phyloP scores from a whole-genome alignment of 2,797 vertebrate species.

The Characodon lateralis region DNA sequence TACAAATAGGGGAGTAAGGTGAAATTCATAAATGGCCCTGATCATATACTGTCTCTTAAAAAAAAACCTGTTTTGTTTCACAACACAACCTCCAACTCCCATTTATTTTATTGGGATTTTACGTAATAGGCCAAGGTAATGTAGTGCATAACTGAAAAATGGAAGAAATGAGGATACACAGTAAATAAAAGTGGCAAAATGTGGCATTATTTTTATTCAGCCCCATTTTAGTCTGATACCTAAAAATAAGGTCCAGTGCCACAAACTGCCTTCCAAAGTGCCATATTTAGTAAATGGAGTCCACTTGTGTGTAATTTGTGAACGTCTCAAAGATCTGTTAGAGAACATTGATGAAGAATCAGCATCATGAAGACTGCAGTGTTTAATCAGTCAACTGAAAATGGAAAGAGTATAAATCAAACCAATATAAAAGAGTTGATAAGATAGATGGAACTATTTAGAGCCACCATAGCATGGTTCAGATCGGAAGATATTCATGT shows the following conservation, averaged over 20 bases:
- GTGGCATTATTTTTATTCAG: not conserved
- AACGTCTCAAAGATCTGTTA: no score
- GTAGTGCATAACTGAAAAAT: not conserved
- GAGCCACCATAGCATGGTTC: not conserved
- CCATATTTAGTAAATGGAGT: not conserved
- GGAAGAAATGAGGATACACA: not conserved
- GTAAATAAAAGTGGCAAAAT: not conserved
- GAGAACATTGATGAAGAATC: no score
- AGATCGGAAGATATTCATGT: not conserved
- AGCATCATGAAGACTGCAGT: no score
- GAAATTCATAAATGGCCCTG: not conserved
- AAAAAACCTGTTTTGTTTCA: not conserved
- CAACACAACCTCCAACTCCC: not conserved
- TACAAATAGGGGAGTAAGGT: not conserved
- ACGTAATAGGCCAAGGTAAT: no score
- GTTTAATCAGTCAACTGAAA: not conserved
- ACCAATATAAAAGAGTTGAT: no score
- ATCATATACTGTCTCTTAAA: no score
- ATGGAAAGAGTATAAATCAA: not conserved
- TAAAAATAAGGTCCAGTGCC: not conserved
- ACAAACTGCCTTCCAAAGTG: not conserved
- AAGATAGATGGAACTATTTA: no score
- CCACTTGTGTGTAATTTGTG: no score
- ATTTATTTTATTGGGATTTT: not conserved
- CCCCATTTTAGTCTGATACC: not conserved